Base-by-base conservation (phyloP, 2,888 invertebrate genomes). In the Ophion ellenae region DNA sequence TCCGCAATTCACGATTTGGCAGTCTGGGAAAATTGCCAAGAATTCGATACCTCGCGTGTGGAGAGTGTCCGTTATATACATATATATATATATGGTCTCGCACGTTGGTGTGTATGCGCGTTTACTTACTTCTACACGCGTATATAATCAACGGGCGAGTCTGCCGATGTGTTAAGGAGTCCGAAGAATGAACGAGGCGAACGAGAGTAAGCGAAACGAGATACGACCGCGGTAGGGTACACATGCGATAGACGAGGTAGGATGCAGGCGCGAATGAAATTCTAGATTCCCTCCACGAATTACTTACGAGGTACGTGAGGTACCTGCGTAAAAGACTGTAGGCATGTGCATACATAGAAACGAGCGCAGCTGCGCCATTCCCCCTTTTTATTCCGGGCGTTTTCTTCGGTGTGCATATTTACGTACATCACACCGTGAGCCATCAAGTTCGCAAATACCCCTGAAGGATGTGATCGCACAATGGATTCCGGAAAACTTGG, bases 271-370 rank as follows among this genome's bases (percentile, higher is more conserved):
- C 87, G 88, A 88, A 90, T 86, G 87, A 89, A 87, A 89, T 89
- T 87, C 87, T 85, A 88, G 87, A 92, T 91, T 92, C 91, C 86
- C 88, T 90, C 88, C 92, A 91, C 91, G 91, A 92, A 90, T 92
- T 91, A 90, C 90, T 90, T 90, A 90, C 86, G 88, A 89, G 86
- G 87, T 81, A 91, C 92, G 92, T 91, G 92, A 91, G 86, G 79
- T 88, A 89, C 89, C 87, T 92, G 89, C 88, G 84, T 89, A 91
- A 84, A 82, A 57, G 76, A 82, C 83, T 82, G 79, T 71, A 78
- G 73, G 40, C 40, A 66, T 61, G 73, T 66, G 40, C 28, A 67
- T 63, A 66, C 76, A 78, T 57, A 78, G 47, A 59, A 81, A 75
- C 53, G 78, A 76, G 61, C 85, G 78, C 81, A 85, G 81, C 78